Percentiles rank a stretch among this genome's conserved stretches.
Conservation (phyloP, 2,888 invertebrate genomes). For the Hypsopygia costalis region DNA sequence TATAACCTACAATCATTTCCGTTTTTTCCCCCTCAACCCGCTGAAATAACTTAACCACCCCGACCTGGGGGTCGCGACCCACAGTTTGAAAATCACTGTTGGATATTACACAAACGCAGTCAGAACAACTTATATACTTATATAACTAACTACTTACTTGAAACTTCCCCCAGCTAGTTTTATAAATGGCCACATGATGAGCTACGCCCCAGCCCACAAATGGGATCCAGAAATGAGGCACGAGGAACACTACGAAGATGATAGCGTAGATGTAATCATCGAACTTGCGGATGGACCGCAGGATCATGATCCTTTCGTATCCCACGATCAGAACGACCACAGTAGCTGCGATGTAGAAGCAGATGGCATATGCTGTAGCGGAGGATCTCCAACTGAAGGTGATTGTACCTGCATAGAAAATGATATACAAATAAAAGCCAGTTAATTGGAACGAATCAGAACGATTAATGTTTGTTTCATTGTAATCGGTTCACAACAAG, state of each 20-base stretch:
- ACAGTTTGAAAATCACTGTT: no score
- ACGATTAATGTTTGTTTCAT: no score
- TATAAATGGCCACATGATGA: constrained; percentile 84
- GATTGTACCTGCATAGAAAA: constrained; percentile 59
- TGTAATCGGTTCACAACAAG: no score
- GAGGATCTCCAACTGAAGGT: constrained; percentile 83
- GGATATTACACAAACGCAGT: no score
- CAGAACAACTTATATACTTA: no score
- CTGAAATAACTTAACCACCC: no score
- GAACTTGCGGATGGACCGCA: constrained; percentile 81
- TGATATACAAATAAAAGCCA: no score
- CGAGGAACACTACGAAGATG: constrained; percentile 83
- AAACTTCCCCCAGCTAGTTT: constrained; percentile 84
- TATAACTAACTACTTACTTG: constrained; percentile 80
- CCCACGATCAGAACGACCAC: constrained; percentile 81
- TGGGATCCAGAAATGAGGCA: constrained; percentile 86
- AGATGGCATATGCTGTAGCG: constrained; percentile 83
- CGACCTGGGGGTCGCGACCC: no score
- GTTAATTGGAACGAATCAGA: no score
- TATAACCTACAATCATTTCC: no score
- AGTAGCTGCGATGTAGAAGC: constrained; percentile 81
- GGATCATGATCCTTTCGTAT: constrained; percentile 80
- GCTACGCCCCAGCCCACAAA: constrained; percentile 87
- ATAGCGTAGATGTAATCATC: constrained; percentile 86
- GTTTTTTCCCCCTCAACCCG: no score